Conservation (phyloP, 1,140 invertebrate species). For the Cotesia vestalis region DNA sequence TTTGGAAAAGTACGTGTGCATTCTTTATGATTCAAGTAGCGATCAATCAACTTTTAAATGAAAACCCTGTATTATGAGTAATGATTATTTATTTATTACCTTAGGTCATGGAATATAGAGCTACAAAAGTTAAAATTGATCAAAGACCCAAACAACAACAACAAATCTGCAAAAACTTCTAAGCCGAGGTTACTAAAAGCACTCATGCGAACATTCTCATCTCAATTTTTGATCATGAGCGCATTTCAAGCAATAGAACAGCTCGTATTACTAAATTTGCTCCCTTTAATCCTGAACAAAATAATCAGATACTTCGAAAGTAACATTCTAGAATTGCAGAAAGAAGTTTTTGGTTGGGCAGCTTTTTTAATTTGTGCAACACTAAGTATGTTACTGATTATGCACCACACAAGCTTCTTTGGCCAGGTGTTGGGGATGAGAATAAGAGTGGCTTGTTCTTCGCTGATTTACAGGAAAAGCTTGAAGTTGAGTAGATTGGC, state of each 20-base stretch:
- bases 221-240: slow-evolving; percentile 61
- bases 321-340: slow-evolving; percentile 33
- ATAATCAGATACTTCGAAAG: slow-evolving; percentile 68
- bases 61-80: not conserved
- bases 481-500: slow-evolving; percentile 72
- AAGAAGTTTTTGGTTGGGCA: slow-evolving; percentile 58
- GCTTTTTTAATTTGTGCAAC: slow-evolving; percentile 52
- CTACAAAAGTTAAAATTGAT: slow-evolving; percentile 50
- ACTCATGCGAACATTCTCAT: slow-evolving; percentile 61
- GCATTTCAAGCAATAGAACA: slow-evolving; percentile 56
- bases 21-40: not conserved
- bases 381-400: slow-evolving; percentile 49
- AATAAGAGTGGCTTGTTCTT: not conserved
- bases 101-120: slow-evolving; percentile 48
- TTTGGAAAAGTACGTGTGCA: slow-evolving; percentile 64
- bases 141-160: slow-evolving; percentile 45
- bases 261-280: slow-evolving; percentile 52
- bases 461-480: slow-evolving; percentile 61
- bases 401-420: slow-evolving; percentile 66
- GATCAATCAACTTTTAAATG: not conserved
- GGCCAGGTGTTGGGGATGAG: slow-evolving; percentile 71
- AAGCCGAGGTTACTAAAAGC: slow-evolving; percentile 62
- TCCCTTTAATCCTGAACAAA: slow-evolving; percentile 66
- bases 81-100: not conserved
- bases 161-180: slow-evolving; percentile 51